Conservation (phyloP, 2,113 vertebrate genomes). For the Mola mola region DNA sequence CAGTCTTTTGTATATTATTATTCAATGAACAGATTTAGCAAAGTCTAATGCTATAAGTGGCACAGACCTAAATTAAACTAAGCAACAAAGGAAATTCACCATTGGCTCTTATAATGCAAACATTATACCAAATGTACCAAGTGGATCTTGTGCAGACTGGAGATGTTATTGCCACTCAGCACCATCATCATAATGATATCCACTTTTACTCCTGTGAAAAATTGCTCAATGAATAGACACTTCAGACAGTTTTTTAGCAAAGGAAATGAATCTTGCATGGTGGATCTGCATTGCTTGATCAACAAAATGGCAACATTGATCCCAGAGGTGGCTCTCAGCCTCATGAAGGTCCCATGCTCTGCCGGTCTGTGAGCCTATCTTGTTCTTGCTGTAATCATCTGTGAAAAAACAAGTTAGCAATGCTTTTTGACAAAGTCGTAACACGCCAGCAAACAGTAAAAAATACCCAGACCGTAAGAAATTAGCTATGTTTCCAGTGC, state of each 20-base stretch:
- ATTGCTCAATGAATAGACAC: constrained; percentile 76
- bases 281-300: constrained; percentile 70
- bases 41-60: not conserved
- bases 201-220: constrained; percentile 74
- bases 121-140: constrained; percentile 63
- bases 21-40: no score
- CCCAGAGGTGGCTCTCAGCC: constrained; percentile 66
- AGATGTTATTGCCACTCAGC: constrained; percentile 64
- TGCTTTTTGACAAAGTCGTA: constrained; percentile 58
- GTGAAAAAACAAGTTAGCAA: constrained; percentile 79
- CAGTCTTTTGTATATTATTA: no score
- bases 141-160: constrained; percentile 58
- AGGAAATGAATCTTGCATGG: constrained; percentile 80
- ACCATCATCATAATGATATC: constrained; percentile 66
- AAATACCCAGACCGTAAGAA: constrained; percentile 67
- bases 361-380: constrained; percentile 60
- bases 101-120: constrained; percentile 57
- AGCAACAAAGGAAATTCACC: constrained; percentile 3
- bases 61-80: not conserved
- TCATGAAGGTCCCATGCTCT: constrained; percentile 79
- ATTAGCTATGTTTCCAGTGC: constrained; percentile 71
- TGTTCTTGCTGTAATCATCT: constrained; percentile 76
- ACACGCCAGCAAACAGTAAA: constrained; percentile 37
- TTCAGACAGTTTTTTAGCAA: constrained; percentile 70
- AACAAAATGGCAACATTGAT: constrained; percentile 81